These are phyloP conservation scores for Phenganax subtilis DNA, from an alignment of 92 coral and sea anemone genomes.

Conservation along the genomic window DNA sequence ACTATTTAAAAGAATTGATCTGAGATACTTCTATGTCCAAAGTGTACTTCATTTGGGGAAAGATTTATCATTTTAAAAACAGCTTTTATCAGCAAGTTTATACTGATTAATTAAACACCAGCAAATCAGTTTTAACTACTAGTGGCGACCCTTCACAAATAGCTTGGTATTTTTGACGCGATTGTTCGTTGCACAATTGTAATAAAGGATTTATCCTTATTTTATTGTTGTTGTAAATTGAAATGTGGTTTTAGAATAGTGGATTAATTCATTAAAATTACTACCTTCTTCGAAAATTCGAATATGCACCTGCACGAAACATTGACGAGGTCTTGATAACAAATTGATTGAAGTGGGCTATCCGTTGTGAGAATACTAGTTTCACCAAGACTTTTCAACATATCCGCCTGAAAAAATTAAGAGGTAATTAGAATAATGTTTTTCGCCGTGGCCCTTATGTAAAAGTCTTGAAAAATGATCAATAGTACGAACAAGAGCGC, in stretches of 20 bases:
- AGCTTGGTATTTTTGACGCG: conserved; percentile 6
- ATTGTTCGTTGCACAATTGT: conserved; percentile 13
- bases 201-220: conserved; percentile 16
- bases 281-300: neutral
- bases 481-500: neutral
- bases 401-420: conserved; percentile 46
- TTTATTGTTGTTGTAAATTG: neutral
- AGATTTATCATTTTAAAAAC: neutral
- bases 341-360: conserved; percentile 64
- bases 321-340: conserved; percentile 55
- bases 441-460: no score
- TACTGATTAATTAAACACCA: neutral
- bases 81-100: neutral
- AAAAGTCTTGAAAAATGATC: no score
- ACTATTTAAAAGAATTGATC: no score
- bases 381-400: conserved; percentile 66
- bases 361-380: conserved; percentile 68
- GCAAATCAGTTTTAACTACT: neutral
- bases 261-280: neutral
- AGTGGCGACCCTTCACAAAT: neutral
- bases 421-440: neutral
- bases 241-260: neutral
- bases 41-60: neutral
- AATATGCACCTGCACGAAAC: neutral
- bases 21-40: no score